Evolutionary conservation across 2,113 vertebrate genomes (phyloP), one percentile per base, ranked within the genome.

Genomic region (Bufo gargarizans): DNA sequence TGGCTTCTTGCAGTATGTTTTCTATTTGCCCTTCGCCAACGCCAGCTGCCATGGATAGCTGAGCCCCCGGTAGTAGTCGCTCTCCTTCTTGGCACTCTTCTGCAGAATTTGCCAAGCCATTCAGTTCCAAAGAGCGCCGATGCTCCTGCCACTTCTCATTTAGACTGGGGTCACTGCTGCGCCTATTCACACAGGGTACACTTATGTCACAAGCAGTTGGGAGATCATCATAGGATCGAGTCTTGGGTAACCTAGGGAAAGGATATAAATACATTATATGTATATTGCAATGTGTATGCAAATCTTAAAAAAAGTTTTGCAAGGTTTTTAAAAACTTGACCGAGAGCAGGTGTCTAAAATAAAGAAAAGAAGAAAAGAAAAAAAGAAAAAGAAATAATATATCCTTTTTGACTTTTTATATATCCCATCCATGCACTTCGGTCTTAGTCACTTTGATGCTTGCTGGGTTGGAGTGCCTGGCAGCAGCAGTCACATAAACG

Each of bases 141-240:
- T 98, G 97, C 91, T 99, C 97, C 91, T 99, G 98, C 98, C 98
- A 99, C 92, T 99, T 99, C 88, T 99, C 98, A 0, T 99, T 99
- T 85, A 99, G 94, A 91, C 96, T 99, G 10, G 98, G 97, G 91
- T 99, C 98, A 0, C 98, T 99, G 86, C 97, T 99, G n/a, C 97
- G 97, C 13, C 98, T 96, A 91, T 97, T 98, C 5, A 95, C 49
- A 43, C 96, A 90, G 1, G 96, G 92, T 89, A 95, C 93, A 9
- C 94, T 95, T 90, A 95, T 96, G 87, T 99, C 97, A 81, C 97
- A 99, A 22, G 95, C 96, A 13, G 94, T 97, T 6, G 97, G 96
- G 92, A 99, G 92, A 94, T 99, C 99, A 94, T 99, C 98, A 11
- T 98, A 99, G 1, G 98, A 99, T 84, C 98, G 95, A 0, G 98